These are phyloP conservation scores for Panzeria rudis DNA, from an alignment of 2,888 invertebrate species.

Conservation along the genomic window DNA sequence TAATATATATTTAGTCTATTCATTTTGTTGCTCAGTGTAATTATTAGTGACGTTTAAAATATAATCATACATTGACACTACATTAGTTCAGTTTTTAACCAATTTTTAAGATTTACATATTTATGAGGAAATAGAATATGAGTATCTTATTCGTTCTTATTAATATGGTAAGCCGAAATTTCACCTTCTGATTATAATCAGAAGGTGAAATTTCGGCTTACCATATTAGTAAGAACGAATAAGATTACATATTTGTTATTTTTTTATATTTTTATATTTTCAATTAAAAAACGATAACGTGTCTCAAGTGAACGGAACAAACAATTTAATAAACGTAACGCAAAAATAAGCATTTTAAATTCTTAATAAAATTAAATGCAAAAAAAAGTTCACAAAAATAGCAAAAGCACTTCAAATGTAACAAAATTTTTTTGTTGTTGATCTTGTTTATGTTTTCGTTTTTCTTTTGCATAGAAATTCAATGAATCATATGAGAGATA, in stretches of 20 bases:
- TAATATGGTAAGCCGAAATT: too few species aligned
- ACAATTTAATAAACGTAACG: not conserved
- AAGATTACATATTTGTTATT: too few species aligned
- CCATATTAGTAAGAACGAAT: too few species aligned
- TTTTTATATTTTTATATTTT: too few species aligned
- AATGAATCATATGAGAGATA: slow-evolving; percentile 7
- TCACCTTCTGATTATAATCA: too few species aligned
- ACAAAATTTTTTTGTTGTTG: not conserved
- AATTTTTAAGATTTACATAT: not conserved
- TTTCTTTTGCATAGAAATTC: slow-evolving; percentile 1
- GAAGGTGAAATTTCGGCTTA: too few species aligned
- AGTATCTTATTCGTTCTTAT: too few species aligned
- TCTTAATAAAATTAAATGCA: not conserved
- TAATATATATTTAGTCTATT: not conserved
- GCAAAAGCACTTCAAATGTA: not conserved
- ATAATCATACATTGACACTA: not conserved
- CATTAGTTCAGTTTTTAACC: not conserved
- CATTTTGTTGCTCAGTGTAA: not conserved
- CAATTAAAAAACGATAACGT: not conserved
- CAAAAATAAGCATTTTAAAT: not conserved
- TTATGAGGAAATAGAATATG: not conserved
- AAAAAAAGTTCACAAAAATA: not conserved
- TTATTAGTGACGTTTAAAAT: not conserved
- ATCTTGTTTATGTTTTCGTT: not conserved
- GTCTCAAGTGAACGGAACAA: not conserved